Base-by-base conservation (phyloP, 2,797 vertebrate species). In the Diplodus puntazzo region DNA sequence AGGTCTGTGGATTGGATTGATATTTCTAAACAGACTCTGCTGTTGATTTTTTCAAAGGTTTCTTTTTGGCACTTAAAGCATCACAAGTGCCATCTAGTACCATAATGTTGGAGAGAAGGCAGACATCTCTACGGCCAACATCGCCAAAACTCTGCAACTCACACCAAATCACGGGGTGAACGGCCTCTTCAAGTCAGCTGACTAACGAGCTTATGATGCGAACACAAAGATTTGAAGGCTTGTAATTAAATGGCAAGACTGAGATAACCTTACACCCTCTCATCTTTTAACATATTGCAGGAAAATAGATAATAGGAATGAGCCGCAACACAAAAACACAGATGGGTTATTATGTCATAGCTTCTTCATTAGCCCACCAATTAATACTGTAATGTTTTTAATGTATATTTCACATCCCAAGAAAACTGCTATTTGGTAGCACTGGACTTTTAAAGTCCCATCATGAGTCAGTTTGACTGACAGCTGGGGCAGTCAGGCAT, bases 291-390 rank as follows among this genome's bases (percentile, higher is more conserved):
- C 42, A 73, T 61, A n/a, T 53, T 80, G 39, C 45, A 84, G 65
- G 54, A 61, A 82, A 75, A 75, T 74, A 42, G 48, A 71, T 63
- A 54, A 72, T 70, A 52, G 69, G 49, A 82, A 82, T 86, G 81
- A 77, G 60, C 68, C 75, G 79, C 69, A 87, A 83, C 80, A 85
- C 67, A 91, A 80, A 87, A 69, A 77, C 83, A 85, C 71, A 82
- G 39, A 87, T 68, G 60, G 39, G 34, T 81, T 70, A 80, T 77
- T 81, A 83, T 73, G 49, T 69, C 55, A 73, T 21, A 75, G 59
- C 70, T 73, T 72, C 34, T 84, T 81, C 43, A 73, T 66, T 50
- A 69, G 55, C 42, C 25, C 49, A 70, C 49, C 21, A 50, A 54
- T 73, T 73, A 77, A 58, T 74, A 78, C 65, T 75, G 46, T 55